Base-by-base conservation (phyloP, 1,140 invertebrate species). In the Drosophila albomicans region DNA sequence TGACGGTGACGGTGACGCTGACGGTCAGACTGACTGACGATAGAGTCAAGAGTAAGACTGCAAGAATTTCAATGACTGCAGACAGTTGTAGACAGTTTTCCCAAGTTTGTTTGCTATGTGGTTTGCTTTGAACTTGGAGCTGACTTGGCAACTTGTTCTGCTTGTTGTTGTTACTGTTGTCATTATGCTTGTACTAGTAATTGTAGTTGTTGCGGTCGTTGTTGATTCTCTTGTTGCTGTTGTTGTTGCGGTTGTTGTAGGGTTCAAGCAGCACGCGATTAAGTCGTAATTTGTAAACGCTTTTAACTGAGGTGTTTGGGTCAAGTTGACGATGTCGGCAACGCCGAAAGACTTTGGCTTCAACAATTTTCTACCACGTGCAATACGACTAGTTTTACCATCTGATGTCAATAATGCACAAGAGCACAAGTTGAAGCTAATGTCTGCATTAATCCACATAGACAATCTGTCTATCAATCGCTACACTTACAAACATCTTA, bases 261-360 rank as follows among this genome's bases (percentile, higher is more conserved):
- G 68, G 78, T 74, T 82, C 80, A 82, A 80, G 69, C 80, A 82
- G 81, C 81, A 82, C 81, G 81, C 81, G 81, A 84, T 84, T 84
- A 84, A 84, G 81, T 72, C 80, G 81, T 85, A 79, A 84, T 82
- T 84, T 85, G 81, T 85, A 82, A 82, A 82, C 59, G 69, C 66
- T 79, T 79, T 84, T 82, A 78, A 78, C 72, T 82, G 77, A 84
- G 81, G 80, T 85, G 81, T 78, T 84, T 80, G 81, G 81, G 81
- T 85, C 81, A 85, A 84, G 81, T 84, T 79, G 81, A 71, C 62
- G 77, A 72, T 48, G 64, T 62, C 59, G 66, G 43, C 49, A 48
- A 56, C 8, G 41, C 11, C 25, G 30, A n/a, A 54, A 54, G 54
- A 43, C 62, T 43, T 38, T 32, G 56, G 41, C 5, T 16, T 43